Base-by-base conservation (phyloP, 1,140 invertebrate species). In the Acromyrmex echinatior region DNA sequence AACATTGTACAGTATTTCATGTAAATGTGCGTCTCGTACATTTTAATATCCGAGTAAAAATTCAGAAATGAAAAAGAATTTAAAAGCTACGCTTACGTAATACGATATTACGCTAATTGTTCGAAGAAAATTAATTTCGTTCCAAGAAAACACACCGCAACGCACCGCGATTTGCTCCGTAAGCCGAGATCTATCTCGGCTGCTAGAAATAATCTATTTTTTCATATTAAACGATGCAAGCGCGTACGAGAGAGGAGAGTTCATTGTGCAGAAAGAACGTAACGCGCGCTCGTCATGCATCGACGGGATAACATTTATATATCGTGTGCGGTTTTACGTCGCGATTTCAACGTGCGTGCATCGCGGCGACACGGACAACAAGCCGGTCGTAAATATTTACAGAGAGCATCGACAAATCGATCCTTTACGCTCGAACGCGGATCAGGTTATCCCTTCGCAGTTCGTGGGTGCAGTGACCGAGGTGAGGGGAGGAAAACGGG, bases 371-470 rank as follows among this genome's bases (percentile, higher is more conserved):
- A 25, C 73, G n/a, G 45, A 71, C 78, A 51, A 73, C 58, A 80
- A 63, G 65, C 51, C 86, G 70, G 65, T 71, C 65, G 82, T 73
- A 88, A 91, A 90, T 90, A 91, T 91, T 90, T 91, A 91, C 87
- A 82, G 70, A 88, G 77, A 78, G 70, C 76, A 86, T 86, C 81
- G 77, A 71, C 82, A 87, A 88, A 91, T 91, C 79, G 89, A 88
- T 91, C 89, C 87, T 88, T 88, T 71, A 78, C 63, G 89, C 89
- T 86, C 66, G 71, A 81, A 60, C 76, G 80, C 63, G 56, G 79
- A 88, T 90, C 82, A 14, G 16, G 45, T 88, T 78, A 9, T 71
- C 87, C 82, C 87, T 82, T 82, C 31, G 31, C 0, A 6, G 31
- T 6, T 35, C 80, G 86, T 74, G 87, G 90, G 90, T 21, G 74